Evolutionary conservation across 2,113 vertebrate genomes (phyloP).

Genomic region (Isurus oxyrinchus): DNA sequence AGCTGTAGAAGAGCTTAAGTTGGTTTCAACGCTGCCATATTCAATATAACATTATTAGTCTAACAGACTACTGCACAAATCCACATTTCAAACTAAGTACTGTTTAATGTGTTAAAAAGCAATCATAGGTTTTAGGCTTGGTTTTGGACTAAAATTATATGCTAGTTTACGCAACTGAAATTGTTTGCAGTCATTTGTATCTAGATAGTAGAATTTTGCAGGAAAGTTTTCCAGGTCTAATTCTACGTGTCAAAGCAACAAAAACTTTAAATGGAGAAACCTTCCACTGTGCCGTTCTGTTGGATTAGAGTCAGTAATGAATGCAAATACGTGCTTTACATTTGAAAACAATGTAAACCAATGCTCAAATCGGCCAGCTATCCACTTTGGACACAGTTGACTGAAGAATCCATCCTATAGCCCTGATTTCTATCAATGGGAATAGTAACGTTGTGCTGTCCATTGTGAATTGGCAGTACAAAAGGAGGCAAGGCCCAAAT

Average conservation of each 20-base stretch:
- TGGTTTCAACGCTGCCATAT: slow-evolving; percentile 49
- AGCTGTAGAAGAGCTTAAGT: slow-evolving; percentile 52
- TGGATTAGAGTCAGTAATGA: neutral
- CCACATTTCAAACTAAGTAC: slow-evolving; percentile 18
- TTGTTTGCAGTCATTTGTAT: slow-evolving; percentile 12
- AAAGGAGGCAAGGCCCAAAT: neutral
- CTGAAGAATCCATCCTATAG: neutral
- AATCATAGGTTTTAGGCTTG: slow-evolving; percentile 14
- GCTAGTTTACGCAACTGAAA: neutral
- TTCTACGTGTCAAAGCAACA: neutral
- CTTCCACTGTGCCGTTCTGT: neutral
- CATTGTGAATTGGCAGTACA: neutral
- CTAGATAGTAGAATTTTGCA: neutral
- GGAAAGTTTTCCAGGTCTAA: neutral
- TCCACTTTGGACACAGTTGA: neutral
- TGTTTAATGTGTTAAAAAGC: slow-evolving; percentile 24
- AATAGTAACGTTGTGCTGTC: neutral
- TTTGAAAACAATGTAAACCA: neutral
- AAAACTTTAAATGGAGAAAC: neutral
- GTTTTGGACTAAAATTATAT: slow-evolving; percentile 9
- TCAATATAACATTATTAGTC: slow-evolving; percentile 50
- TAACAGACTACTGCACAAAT: slow-evolving; percentile 27
- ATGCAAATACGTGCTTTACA: neutral
- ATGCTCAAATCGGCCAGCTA: neutral
- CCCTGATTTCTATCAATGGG: neutral